Evolutionary conservation across 2,888 invertebrate genomes (phyloP).

Genomic region (Monochamus alternatus): DNA sequence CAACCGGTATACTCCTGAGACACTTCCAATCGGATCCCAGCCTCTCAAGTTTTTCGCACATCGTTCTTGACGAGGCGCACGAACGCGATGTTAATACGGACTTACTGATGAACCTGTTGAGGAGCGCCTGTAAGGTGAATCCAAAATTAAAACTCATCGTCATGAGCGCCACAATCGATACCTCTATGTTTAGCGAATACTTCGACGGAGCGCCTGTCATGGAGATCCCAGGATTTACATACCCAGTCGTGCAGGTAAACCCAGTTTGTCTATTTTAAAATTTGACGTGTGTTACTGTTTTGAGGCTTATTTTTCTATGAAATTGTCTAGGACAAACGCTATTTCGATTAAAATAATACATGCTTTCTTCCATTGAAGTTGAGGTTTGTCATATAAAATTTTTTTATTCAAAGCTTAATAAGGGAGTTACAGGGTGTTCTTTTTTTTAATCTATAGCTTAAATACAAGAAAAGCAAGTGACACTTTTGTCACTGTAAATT

Average conservation of each 20-base stretch:
- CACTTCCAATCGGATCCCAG: conserved; percentile 69
- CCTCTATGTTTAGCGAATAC: conserved; percentile 74
- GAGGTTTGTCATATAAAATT: no score
- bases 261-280: no score
- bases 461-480: no score
- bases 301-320: no score
- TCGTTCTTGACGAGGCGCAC: conserved; percentile 84
- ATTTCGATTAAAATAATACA: no score
- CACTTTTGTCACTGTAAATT: no score
- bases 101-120: conserved; percentile 76
- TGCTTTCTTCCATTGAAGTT: no score
- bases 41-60: conserved; percentile 76
- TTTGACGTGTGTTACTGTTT: no score
- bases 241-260: conserved; percentile 73
- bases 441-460: no score
- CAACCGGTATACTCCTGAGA: conserved; percentile 75
- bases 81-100: conserved; percentile 82
- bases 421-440: no score
- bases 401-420: no score
- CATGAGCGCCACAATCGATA: conserved; percentile 84
- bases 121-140: conserved; percentile 72
- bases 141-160: conserved; percentile 75
- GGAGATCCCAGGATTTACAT: conserved; percentile 73
- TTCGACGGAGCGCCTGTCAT: conserved; percentile 69
- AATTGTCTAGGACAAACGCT: no score